Evolutionary conservation across 2,888 invertebrate genomes (phyloP), one percentile per base, ranked within the genome.

Genomic region (Punctoribates punctum): DNA sequence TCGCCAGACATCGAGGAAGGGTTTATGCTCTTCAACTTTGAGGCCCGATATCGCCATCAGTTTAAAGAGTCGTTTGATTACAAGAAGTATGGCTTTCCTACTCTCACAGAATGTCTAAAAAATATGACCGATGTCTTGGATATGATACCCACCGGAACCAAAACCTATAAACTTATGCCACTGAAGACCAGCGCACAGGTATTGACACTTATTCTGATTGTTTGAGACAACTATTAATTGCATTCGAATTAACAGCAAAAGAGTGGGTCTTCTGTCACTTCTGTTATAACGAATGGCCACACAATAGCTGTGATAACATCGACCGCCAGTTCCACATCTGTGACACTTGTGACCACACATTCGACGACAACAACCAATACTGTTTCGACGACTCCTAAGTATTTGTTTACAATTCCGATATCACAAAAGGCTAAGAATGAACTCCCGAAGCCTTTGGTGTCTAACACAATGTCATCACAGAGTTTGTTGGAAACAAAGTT

Each of bases 11-110:
- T 67, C 17, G 38, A 1, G 1, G 67, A 67, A 20, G 67, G 67
- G 3, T n/a, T 67, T 15, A 67, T 67, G 67, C 38, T 67, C 2
- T 67, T 67, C 38, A 67, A 67, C n/a, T 67, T 67, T 17, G 67
- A 34, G 17, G 67, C 67, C 17, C 34, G 38, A 38, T 67, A 67
- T 67, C 3, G 38, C 1, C 15, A 67, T 11, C 67, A 38, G 20
- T 67, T 67, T n/a, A 67, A 67, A 67, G 67, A 38, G 5, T 9
- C 17, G 5, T 67, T 67, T 3, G 38, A 67, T n/a, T 67, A 20
- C 27, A 34, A 67, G 17, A 38, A 38, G n/a, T 67, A 34, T 38
- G 67, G 67, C n/a, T 67, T 17, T 34, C 1, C 1, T n/a, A 9
- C 6, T n/a, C 9, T 67, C 5, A 34, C 8, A 38, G 38, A 38